A percentile compares a stretch with the other conserved stretches of the same genome.
Conservation (phyloP, 2,888 invertebrate genomes). For the Ennomos fuscantarius region DNA sequence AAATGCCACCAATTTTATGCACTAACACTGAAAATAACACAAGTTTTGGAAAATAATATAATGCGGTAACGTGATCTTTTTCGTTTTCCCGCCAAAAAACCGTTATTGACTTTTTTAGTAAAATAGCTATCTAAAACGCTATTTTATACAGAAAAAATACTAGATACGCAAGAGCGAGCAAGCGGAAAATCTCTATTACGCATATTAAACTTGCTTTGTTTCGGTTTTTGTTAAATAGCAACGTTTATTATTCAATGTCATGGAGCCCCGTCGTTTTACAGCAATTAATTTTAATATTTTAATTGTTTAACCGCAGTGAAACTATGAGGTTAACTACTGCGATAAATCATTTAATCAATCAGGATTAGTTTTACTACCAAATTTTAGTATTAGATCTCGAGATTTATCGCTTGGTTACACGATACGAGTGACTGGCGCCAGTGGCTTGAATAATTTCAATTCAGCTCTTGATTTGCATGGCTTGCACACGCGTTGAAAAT, state of each 20-base stretch:
- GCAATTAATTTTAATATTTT: conserved; percentile 59
- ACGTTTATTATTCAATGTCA: conserved; percentile 54
- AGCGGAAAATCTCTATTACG: conserved; percentile 47
- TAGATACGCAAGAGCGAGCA: conserved; percentile 48
- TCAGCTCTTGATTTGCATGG: conserved; percentile 35
- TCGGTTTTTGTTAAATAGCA: conserved; percentile 49
- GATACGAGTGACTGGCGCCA: conserved; percentile 36
- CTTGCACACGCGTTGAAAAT: conserved; percentile 34
- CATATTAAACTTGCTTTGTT: conserved; percentile 55
- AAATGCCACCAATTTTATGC: no score
- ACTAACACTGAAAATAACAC: no score
- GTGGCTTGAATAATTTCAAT: conserved; percentile 33
- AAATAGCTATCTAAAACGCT: no score
- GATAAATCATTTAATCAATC: conserved; percentile 21
- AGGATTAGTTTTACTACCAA: conserved; percentile 14
- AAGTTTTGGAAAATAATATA: no score
- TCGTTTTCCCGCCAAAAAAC: no score
- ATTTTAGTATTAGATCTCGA: conserved; percentile 15
- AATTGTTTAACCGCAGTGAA: conserved; percentile 51
- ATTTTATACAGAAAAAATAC: no score
- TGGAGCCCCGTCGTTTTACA: conserved; percentile 52
- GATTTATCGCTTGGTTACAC: conserved; percentile 10
- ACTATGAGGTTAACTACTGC: conserved; percentile 24
- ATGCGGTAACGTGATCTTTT: no score
- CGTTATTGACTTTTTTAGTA: no score